Percentiles rank a stretch among this genome's conserved stretches.
Evolutionary conservation across 2,113 vertebrate species (phyloP).

Genomic region (Atractosteus spatula): DNA sequence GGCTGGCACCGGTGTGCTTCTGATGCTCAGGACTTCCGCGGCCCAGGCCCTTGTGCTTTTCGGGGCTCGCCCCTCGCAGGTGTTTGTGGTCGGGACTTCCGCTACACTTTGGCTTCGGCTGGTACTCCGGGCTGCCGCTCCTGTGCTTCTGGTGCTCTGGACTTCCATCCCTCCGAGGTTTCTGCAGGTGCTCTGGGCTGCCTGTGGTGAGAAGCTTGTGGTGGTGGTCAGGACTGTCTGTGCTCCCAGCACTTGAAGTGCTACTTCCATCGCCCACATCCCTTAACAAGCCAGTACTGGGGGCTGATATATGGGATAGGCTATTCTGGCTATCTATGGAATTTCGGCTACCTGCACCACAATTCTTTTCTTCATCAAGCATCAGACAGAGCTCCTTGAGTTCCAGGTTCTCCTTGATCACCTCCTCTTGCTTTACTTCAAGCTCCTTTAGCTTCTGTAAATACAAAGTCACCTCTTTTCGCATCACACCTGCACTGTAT

Average conservation of each 20-base stretch:
- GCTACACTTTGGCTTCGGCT: conserved; percentile 61
- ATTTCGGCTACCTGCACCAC: conserved; percentile 75
- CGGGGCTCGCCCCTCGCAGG: conserved; percentile 73
- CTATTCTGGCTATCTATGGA: conserved; percentile 90
- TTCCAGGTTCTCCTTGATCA: conserved; percentile 90
- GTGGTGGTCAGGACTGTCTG: conserved; percentile 86
- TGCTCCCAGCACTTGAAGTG: conserved; percentile 88
- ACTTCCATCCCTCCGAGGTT: conserved; percentile 70
- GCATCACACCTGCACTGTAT: conserved; percentile 86
- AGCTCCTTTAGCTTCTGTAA: conserved; percentile 90
- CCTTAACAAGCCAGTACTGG: conserved; percentile 65
- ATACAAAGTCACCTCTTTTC: conserved; percentile 90
- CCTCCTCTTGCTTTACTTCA: conserved; percentile 85
- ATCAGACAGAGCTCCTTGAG: conserved; percentile 90
- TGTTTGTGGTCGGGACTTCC: conserved; percentile 71
- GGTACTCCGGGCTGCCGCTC: conserved; percentile 83
- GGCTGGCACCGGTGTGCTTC: conserved; percentile 64
- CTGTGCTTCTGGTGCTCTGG: conserved; percentile 74
- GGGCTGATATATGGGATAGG: conserved; percentile 71
- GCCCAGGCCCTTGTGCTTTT: conserved; percentile 73
- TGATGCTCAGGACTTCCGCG: conserved; percentile 70
- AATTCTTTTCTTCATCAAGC: conserved; percentile 84
- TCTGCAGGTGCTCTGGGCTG: conserved; percentile 77
- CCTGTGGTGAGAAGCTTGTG: conserved; percentile 64
- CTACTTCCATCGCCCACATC: conserved; percentile 93